Base-by-base conservation (phyloP, 2,113 vertebrate genomes). In the Carettochelys insculpta region DNA sequence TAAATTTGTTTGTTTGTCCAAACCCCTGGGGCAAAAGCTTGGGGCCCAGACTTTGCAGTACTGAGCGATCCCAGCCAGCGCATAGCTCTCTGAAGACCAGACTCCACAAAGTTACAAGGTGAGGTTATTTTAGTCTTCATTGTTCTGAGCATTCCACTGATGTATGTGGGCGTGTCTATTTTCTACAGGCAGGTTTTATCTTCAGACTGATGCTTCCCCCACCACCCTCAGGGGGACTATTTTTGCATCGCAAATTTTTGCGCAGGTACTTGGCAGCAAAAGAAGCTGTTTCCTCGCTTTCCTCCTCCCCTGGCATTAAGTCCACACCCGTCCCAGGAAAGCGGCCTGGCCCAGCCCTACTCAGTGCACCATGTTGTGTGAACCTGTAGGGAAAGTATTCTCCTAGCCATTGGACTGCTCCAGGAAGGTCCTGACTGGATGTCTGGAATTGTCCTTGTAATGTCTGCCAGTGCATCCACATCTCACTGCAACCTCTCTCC, bases 181-280 rank as follows among this genome's bases (percentile, higher is more conserved):
- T 86, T 48, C 5, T 6, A 10, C 4, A 7, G 3, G 5, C 77
- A 34, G 12, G 2, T 1, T 31, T 24, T 38, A 31, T 25, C 58
- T 43, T 54, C 6, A 43, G 50, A 54, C 6, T 14, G 2, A 76
- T 20, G 41, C 38, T n/a, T 65, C 41, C 27, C 38, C 48, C 16
- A 51, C 2, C 34, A 8, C 3, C 6, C 34, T 52, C 27, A 5
- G n/a, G 14, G 31, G 4, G 9, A 48, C 4, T 34, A 1, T 11
- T 61, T 27, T 80, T 0, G 0, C 3, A 2, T 2, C 5, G 34
- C 11, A 77, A 29, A 45, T 45, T 48, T 31, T 31, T 77, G 25
- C 3, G 16, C 19, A 31, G 3, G 24, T 29, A 76, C 11, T 16
- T 76, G 22, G 12, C 41, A 27, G 29, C 11, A 43, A 29, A 45